Conservation (phyloP, 2,888 invertebrate genomes). For the Ormyrus labotus region DNA sequence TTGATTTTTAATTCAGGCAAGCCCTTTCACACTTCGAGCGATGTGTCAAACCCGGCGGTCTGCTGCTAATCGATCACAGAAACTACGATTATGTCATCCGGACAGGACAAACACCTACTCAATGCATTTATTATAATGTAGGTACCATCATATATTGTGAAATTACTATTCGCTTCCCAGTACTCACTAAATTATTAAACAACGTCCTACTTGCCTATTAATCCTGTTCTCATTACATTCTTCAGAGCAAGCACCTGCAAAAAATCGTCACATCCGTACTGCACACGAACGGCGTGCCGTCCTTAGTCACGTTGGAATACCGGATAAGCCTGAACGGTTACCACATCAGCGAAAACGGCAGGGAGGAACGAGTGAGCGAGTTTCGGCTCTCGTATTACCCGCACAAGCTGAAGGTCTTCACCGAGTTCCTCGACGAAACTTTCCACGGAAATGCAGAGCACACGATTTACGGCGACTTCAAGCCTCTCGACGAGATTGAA, state of each 20-base stretch:
- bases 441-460: constrained; percentile 83
- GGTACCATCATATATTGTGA: constrained; percentile 68
- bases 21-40: constrained; percentile 88
- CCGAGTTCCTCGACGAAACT: constrained; percentile 82
- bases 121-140: constrained; percentile 93
- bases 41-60: constrained; percentile 90
- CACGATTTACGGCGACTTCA: constrained; percentile 89
- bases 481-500: constrained; percentile 80
- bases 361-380: constrained; percentile 79
- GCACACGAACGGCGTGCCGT: constrained; percentile 85
- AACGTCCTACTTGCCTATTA: too few species aligned
- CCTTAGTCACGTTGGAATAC: constrained; percentile 89
- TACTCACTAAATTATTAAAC: too few species aligned
- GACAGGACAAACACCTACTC: constrained; percentile 86
- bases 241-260: constrained; percentile 87
- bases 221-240: constrained; percentile 46
- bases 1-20: constrained; percentile 73
- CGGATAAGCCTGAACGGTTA: constrained; percentile 77
- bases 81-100: constrained; percentile 91
- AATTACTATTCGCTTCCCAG: too few species aligned
- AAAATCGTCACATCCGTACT: constrained; percentile 92
- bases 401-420: constrained; percentile 85
- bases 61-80: constrained; percentile 91
- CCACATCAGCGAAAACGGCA: constrained; percentile 66
- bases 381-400: constrained; percentile 94